Evolutionary conservation across 2,888 invertebrate genomes (phyloP), one percentile per base, ranked within the genome.

Genomic region (Trichopoda pennipes): DNA sequence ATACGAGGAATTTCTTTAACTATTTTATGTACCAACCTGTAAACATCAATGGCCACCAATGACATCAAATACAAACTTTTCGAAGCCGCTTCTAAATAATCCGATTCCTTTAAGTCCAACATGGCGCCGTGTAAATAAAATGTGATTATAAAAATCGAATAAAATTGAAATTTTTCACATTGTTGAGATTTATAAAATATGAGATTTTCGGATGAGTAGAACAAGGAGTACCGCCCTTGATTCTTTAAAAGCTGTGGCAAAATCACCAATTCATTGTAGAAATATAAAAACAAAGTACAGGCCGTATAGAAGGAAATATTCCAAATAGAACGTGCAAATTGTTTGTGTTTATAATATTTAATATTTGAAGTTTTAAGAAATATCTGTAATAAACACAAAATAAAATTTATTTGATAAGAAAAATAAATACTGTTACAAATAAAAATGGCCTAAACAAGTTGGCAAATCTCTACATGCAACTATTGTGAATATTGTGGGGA

Each of bases 201-300:
- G 1, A 88, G 86, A 85, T 91, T 90, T 56, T 91, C 91, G 42
- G 90, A 91, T 63, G 90, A 91, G 75, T 90, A 89, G 80, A 91
- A 91, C 12, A 91, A 86, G 16, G 89, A 90, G 56, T 88, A 90
- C 16, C 90, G 89, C 14, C 90, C 91, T 77, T 90, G 89, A 80
- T 89, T 91, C 81, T 89, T 90, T 69, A 87, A 86, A 70, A 91
- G 72, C 63, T 90, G 89, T 10, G 91, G 91, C 86, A 89, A 85
- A 76, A 91, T 89, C 86, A 91, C 90, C 70, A 90, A 89, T 81
- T 91, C 90, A 81, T 91, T 91, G 85, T 91, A 91, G 47, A 89
- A 87, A 84, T 90, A 88, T 44, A 91, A 84, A 78, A 91, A 91
- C 19, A 90, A 84, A 35, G 89, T 87, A 55, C 90, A 88, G 12